Base-by-base conservation (phyloP, 2,888 invertebrate species). In the Eulithis prunata region DNA sequence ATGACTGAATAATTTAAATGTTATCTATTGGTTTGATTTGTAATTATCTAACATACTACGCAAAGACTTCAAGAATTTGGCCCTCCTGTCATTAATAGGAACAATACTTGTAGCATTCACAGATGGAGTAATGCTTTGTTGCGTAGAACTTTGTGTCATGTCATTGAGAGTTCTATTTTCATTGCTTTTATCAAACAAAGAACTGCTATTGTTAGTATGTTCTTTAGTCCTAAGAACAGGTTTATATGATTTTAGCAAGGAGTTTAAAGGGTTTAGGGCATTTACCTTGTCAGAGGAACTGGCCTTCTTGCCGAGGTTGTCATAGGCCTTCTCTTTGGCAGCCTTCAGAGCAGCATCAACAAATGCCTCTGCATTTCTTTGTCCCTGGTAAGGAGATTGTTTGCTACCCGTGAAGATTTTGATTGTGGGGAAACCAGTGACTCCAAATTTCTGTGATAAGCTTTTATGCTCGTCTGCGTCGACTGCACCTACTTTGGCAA, bases 381-480 rank as follows among this genome's bases (percentile, higher is more conserved):
- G 95, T 0, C 98, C 98, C 81, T 96, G 95, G 88, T 95, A 99
- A 70, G 98, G 97, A 46, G 95, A 95, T 5, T 98, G 98, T 88
- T 98, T 98, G 85, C 97, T 96, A 0, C 94, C 93, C 0, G 96
- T 97, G 87, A 99, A 99, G 54, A 99, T 96, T 88, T 99, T 99
- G 70, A 99, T 96, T 0, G 99, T 98, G 3, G 99, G 99, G 87
- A 99, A 99, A 57, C 99, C 99, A 74, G 94, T 92, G 45, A 99
- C 96, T 51, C 96, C 96, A 90, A 95, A 99, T 78, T 96, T 95
- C 1, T 95, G 94, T 43, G 96, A 96, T 0, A 99, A 88, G 5
- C 96, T 95, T 79, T 97, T 96, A 81, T 99, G 96, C 57, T 97
- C 95, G 84, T 99, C 98, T 51, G 97, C 97, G 93, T 99, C 96